Base-by-base conservation (phyloP, 64 coral and sea anemone species). In the Montipora cactus region DNA sequence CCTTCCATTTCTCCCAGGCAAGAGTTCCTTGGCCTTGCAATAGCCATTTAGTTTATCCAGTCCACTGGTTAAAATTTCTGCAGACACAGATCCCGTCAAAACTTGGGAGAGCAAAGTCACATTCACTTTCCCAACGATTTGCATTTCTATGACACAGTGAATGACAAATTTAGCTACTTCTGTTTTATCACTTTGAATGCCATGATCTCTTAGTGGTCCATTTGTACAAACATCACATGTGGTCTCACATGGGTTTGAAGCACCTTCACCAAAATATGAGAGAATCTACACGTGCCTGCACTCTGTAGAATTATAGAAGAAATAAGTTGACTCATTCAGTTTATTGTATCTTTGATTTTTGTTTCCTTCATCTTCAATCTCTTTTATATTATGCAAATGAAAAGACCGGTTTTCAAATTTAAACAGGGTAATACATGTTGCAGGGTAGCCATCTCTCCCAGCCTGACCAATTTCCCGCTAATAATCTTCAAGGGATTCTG, bases 341-440 rank as follows among this genome's bases (percentile, higher is more conserved):
- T 25, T 25, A 25, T 25, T 25, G 23, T 25, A 25, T 25, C 23
- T 25, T 25, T 25, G 23, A 25, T 25, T 25, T 25, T 25, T 25
- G 47, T 19, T 18, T 52, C 13, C 46, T 52, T 80, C 46, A 52
- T 80, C 78, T 50, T 80, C 78, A 80, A 80, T 49, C 52, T 80
- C 14, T 12, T 21, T 21, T 7, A 57, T 80, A 48, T 80, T 80
- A 48, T 80, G 78, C 78, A 80, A 52, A 80, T 80, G 46, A 80
- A 57, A 80, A 52, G 78, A 80, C 78, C 78, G 14, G 46, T 80
- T 80, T 20, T 46, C 78, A 80, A 80, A 80, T 50, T 19, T 80
- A 47, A 80, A 80, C 78, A 80, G 52, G 47, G 78, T 21, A 52
- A 80, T 80, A 47, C 78, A 80, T 80, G 44, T 80, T 80, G 78